A percentile compares a stretch with the other conserved stretches of the same genome.
These are phyloP conservation scores for Heliconius ismenius DNA, from an alignment of 2,888 invertebrate genomes.

Conservation along the genomic window DNA sequence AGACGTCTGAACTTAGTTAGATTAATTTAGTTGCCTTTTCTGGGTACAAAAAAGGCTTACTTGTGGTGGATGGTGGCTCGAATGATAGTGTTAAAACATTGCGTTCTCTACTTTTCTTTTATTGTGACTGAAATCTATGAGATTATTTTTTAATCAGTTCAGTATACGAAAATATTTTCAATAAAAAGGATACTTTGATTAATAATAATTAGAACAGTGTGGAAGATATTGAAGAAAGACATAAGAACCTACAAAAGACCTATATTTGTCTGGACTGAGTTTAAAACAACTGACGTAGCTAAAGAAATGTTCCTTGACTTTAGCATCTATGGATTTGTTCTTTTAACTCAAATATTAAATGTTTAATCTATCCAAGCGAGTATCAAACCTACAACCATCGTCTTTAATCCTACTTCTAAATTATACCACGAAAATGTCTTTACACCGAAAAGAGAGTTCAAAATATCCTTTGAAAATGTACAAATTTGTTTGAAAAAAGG, in stretches of 20 bases:
- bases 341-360: background rate
- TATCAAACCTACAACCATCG: background rate
- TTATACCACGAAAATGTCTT: background rate
- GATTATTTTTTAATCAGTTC: no score
- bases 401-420: background rate
- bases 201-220: no score
- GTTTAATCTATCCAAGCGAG: background rate
- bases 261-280: background rate
- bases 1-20: conserved; percentile 5
- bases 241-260: no score
- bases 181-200: no score
- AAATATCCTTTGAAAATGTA: conserved; percentile 7
- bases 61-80: no score
- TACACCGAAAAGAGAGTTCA: background rate
- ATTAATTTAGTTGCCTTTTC: background rate
- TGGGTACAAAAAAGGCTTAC: background rate
- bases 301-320: background rate
- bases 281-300: background rate
- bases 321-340: background rate
- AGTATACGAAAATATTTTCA: no score
- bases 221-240: no score
- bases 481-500: background rate
- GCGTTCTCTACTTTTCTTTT: no score
- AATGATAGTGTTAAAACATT: no score
- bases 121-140: no score